Percentiles rank a stretch among this genome's conserved stretches.
Evolutionary conservation across 1,140 invertebrate species (phyloP).

Genomic region (Apocrypta bakeri): DNA sequence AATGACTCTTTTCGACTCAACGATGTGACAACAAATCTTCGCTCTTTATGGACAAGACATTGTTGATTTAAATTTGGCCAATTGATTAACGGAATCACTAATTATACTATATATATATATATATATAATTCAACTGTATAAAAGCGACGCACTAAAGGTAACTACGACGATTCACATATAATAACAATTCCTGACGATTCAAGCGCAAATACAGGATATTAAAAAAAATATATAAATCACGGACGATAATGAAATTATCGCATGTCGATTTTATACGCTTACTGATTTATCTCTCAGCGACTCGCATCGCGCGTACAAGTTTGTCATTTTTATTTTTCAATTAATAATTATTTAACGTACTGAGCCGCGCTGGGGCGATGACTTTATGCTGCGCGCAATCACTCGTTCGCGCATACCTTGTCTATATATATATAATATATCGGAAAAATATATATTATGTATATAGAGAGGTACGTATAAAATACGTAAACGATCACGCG

Average conservation of each 20-base stretch:
- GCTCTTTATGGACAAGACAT: too few relatives aligned
- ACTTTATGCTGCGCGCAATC: not conserved
- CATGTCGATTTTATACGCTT: not conserved
- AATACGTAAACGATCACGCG: constrained; percentile 12
- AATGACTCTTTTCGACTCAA: not conserved
- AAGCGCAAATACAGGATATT: not conserved
- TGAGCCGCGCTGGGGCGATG: constrained; percentile 26
- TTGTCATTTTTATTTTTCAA: constrained; percentile 11
- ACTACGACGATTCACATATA: too few relatives aligned
- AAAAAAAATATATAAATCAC: constrained; percentile 12
- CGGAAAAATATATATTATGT: not conserved
- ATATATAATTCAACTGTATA: too few relatives aligned
- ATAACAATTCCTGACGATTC: constrained; percentile 15
- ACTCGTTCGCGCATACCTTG: not conserved
- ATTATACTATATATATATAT: too few relatives aligned
- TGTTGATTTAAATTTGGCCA: too few relatives aligned
- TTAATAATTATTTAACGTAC: constrained; percentile 25
- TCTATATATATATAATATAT: not conserved
- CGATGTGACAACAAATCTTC: not conserved
- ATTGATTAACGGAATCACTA: too few relatives aligned
- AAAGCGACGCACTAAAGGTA: too few relatives aligned
- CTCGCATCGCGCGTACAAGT: not conserved
- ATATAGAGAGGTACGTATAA: not conserved
- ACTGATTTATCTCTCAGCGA: not conserved
- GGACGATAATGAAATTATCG: constrained; percentile 4